These are phyloP conservation scores for Rutilus rutilus DNA, from an alignment of 2,113 vertebrate species.

Conservation along the genomic window DNA sequence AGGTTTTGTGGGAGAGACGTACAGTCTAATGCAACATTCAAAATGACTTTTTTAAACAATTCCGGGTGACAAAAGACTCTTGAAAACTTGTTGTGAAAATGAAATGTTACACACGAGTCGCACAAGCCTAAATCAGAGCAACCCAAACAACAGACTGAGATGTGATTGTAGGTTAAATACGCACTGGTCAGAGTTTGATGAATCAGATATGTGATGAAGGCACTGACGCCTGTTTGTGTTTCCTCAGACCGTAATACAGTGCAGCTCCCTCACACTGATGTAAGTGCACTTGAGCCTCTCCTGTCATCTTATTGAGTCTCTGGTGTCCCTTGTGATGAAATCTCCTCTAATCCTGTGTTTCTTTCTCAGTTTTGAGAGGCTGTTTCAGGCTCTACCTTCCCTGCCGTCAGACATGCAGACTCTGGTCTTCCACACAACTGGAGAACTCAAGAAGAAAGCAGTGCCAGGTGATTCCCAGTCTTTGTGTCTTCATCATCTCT, in stretches of 20 bases:
- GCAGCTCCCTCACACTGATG: slow-evolving; percentile 29
- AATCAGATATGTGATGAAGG: neutral
- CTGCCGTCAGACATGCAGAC: neutral
- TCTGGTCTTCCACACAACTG: neutral
- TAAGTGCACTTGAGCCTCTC: slow-evolving; percentile 14
- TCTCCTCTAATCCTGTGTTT: neutral
- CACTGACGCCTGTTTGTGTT: neutral
- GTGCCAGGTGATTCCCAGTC: neutral
- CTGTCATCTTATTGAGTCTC: neutral
- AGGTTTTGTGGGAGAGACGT: no score
- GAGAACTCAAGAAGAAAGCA: slow-evolving; percentile 1
- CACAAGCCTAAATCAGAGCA: no score
- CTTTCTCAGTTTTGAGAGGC: neutral
- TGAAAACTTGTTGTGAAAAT: no score
- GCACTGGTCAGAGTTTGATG: neutral
- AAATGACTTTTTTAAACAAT: no score
- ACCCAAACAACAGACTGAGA: no score
- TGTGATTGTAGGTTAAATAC: neutral
- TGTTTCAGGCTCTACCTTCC: neutral
- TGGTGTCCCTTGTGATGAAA: neutral
- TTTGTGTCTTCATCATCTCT: neutral
- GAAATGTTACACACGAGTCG: no score
- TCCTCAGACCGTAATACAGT: slow-evolving; percentile 14
- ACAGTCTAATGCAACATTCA: no score
- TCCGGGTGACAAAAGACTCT: no score